Base-by-base conservation (phyloP, 2,113 vertebrate species). In the Callochromis pleurospilus region DNA sequence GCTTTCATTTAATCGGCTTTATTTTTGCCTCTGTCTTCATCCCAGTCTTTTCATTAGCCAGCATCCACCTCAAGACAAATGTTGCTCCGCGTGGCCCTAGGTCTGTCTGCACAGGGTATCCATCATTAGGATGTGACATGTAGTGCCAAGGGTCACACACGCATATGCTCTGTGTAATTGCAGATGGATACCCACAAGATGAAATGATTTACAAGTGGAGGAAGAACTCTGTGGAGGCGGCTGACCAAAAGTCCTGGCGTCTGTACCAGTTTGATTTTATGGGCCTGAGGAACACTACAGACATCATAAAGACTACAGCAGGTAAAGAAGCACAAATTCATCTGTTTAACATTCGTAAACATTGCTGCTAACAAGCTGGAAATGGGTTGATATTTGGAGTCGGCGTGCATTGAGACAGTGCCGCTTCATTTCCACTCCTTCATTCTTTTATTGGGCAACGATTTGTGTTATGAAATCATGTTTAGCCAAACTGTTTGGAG, bases 221-320 rank as follows among this genome's bases (percentile, higher is more conserved):
- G 85, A 98, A 97, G 96, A 98, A 99, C 88, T 99, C 98, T 2
- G 98, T 99, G 77, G 97, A 98, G 91, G 97, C 98, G 13, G 96
- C 98, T 3, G 98, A 99, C 93, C 98, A 99, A 92, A 98, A 98
- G 86, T 98, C 98, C 84, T 99, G 98, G 98, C 95, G 98, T 81
- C 98, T 99, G 17, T 99, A 99, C 92, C 98, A 99, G 93, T 99
- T 99, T 95, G 98, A 99, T 81, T 99, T 99, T 91, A 97, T 98
- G 98, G 98, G 98, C 81, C 96, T 99, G 89, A 96, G 98, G 91
- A 99, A 99, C 94, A 98, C 98, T 3, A 97, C 98, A 2, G 97
- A 98, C 87, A 94, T 97, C 45, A 95, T 99, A 89, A 97, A 97
- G 87, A 99, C 98, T 0, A 97, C 97, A 83, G 96, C 98, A 97